Conservation (phyloP, 2,888 invertebrate genomes). For the Gymnocheta viridis region DNA sequence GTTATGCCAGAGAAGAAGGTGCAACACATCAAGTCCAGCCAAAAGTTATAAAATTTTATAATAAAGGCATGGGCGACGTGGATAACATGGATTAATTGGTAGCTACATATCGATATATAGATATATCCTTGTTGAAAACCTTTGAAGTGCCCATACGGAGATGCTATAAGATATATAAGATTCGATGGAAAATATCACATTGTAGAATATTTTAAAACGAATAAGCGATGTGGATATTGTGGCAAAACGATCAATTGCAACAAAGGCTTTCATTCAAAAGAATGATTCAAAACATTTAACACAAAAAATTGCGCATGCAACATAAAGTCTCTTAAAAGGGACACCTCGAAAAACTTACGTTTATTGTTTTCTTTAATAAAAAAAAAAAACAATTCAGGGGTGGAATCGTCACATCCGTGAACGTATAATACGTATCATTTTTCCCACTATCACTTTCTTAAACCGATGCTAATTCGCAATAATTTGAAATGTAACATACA, state of each 20-base stretch:
- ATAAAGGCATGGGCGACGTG: background rate
- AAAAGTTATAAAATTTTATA: constrained; percentile 20
- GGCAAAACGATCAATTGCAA: constrained; percentile 16
- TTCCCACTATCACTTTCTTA: too few relatives aligned
- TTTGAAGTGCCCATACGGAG: background rate
- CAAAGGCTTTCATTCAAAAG: constrained; percentile 19
- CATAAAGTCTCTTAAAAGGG: constrained; percentile 1
- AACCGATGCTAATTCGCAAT: too few relatives aligned
- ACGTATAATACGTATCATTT: too few relatives aligned
- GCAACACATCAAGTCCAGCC: constrained; percentile 15
- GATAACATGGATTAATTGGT: constrained; percentile 13
- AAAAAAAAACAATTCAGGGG: too few relatives aligned
- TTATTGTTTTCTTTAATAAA: too few relatives aligned
- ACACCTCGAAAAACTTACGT: background rate
- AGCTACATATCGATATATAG: constrained; percentile 1
- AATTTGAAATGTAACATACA: too few relatives aligned
- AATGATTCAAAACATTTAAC: constrained; percentile 28
- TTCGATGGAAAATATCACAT: constrained; percentile 15
- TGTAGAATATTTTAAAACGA: constrained; percentile 8
- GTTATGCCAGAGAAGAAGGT: constrained; percentile 8
- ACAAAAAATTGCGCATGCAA: background rate
- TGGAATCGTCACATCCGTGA: too few relatives aligned
- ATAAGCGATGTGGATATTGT: background rate
- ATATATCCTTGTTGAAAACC: background rate
- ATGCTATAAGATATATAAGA: background rate